A percentile compares a stretch with the other conserved stretches of the same genome.
Conservation (phyloP, 2,113 vertebrate genomes). For the Elgaria multicarinata region DNA sequence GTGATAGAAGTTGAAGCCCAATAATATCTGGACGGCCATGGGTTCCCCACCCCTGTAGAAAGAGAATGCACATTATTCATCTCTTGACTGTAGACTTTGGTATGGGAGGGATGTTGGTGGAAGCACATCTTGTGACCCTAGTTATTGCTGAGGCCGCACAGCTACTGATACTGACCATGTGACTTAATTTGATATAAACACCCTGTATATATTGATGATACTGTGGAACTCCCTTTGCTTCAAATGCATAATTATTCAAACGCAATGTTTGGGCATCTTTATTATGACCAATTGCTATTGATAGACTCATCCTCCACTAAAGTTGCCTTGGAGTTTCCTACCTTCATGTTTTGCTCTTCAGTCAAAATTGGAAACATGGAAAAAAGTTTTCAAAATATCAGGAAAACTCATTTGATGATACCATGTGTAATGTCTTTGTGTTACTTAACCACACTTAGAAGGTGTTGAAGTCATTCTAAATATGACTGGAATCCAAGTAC, state of each 20-base stretch:
- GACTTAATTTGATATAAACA: background rate
- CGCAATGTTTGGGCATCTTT: background rate
- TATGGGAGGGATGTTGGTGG: background rate
- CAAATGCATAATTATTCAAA: background rate
- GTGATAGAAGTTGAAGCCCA: background rate
- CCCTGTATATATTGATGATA: constrained; percentile 26
- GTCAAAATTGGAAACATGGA: background rate
- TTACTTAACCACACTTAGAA: background rate
- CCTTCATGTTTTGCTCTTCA: background rate
- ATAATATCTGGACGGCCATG: background rate
- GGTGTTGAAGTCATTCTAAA: background rate
- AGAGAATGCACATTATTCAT: background rate
- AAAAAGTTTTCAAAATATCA: background rate
- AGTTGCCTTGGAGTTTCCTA: background rate
- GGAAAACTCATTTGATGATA: background rate
- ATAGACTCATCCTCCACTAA: background rate
- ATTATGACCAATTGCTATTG: constrained; percentile 3
- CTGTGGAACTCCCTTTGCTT: constrained; percentile 40
- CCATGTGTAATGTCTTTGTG: background rate
- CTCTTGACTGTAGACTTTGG: background rate
- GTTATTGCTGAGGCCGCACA: background rate
- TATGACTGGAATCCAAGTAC: background rate
- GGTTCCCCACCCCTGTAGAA: background rate
- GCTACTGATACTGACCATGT: background rate
- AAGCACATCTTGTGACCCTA: background rate